phyloP scores from a whole-genome alignment of 2,797 vertebrate species.

The Rhinogobio ventralis region DNA sequence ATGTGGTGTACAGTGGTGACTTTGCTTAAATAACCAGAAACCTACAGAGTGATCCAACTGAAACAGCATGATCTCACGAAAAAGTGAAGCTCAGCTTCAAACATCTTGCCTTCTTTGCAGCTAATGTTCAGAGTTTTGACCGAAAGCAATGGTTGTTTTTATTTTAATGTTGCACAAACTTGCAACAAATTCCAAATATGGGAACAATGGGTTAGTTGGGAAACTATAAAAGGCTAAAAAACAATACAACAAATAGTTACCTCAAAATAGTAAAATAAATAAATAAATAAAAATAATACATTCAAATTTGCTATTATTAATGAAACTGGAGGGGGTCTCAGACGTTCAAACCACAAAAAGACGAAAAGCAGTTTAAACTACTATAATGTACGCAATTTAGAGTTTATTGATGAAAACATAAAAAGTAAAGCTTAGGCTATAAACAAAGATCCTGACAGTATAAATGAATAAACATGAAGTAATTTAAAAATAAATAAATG shows the following conservation, averaged over 20 bases:
- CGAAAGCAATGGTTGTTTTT: background rate
- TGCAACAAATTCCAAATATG: background rate
- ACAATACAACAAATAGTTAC: constrained; percentile 3
- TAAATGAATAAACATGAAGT: background rate
- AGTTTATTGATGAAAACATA: background rate
- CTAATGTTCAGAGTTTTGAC: background rate
- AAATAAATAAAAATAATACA: background rate
- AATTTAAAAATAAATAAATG: background rate
- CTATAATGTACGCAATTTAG: background rate
- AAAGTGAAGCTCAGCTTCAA: constrained; percentile 15
- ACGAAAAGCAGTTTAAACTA: background rate
- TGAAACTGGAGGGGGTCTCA: background rate
- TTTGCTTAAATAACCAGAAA: constrained; percentile 37
- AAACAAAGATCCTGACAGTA: background rate
- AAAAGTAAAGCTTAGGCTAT: background rate
- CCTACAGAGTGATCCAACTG: constrained; percentile 27
- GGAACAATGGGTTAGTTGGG: constrained; percentile 1
- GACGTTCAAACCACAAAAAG: background rate
- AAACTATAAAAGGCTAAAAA: constrained; percentile 15
- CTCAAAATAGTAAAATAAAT: background rate
- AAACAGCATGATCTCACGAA: constrained; percentile 13
- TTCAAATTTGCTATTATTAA: background rate
- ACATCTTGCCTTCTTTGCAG: background rate
- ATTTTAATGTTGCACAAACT: constrained; percentile 15
- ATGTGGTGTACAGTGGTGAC: constrained; percentile 26